Percentiles rank a stretch among this genome's conserved stretches.
These are phyloP conservation scores for Chaetura pelagica DNA, from an alignment of 2,113 vertebrate genomes.

Conservation along the genomic window DNA sequence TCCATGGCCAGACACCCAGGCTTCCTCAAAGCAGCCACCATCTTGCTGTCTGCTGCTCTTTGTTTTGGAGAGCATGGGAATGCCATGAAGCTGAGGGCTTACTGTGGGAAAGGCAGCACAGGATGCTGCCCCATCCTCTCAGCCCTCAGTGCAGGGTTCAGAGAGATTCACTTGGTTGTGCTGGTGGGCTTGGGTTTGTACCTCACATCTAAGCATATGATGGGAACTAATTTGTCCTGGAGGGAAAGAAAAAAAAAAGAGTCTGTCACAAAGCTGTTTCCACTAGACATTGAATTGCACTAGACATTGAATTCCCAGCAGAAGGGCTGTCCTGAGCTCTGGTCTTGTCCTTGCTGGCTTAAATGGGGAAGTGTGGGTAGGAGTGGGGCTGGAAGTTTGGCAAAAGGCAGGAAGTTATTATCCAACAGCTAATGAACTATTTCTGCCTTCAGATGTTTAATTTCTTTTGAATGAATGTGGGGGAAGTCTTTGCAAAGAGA, in stretches of 20 bases:
- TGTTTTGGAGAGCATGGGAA: neutral
- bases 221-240: neutral
- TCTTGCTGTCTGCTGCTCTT: neutral
- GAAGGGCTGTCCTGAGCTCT: neutral
- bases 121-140: neutral
- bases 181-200: neutral
- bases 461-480: neutral
- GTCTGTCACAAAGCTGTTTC: neutral
- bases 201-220: neutral
- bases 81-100: neutral
- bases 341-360: neutral
- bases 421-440: neutral
- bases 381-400: neutral
- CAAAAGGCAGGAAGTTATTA: neutral
- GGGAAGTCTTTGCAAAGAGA: neutral
- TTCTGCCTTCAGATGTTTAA: neutral
- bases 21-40: neutral
- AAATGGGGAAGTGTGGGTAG: neutral
- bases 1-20: neutral
- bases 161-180: neutral
- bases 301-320: neutral
- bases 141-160: neutral
- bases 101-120: accelerated
- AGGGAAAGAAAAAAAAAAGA: too few relatives aligned
- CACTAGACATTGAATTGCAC: neutral